phyloP scores from a whole-genome alignment of 2,113 vertebrate species.

The Tautogolabrus adspersus region DNA sequence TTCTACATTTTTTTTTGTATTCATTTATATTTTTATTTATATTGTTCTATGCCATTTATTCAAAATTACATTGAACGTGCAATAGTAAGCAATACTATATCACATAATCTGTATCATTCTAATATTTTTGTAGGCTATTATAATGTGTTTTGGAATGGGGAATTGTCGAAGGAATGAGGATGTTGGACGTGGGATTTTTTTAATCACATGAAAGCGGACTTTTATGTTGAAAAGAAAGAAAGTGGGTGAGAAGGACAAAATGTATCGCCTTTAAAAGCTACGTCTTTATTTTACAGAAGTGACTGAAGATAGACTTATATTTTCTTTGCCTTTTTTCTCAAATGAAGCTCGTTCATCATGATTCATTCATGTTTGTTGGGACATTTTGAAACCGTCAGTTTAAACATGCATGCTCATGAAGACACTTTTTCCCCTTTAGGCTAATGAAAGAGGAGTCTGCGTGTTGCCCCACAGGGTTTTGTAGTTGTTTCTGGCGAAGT shows the following conservation, averaged over 20 bases:
- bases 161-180: conserved; percentile 45
- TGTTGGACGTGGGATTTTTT: conserved; percentile 29
- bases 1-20: no score
- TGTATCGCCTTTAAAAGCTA: conserved; percentile 38
- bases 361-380: conserved; percentile 71
- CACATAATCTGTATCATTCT: no score
- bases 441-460: conserved; percentile 20
- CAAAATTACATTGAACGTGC: no score
- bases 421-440: conserved; percentile 18
- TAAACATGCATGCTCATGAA: conserved; percentile 74
- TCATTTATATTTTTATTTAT: no score
- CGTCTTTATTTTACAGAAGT: conserved; percentile 73
- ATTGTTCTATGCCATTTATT: no score
- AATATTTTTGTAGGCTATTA: no score
- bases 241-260: conserved; percentile 34
- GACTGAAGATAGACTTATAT: conserved; percentile 74
- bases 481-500: conserved; percentile 10
- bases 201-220: conserved; percentile 12
- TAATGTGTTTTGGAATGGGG: no score
- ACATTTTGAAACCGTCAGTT: conserved; percentile 60
- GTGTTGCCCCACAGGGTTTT: conserved; percentile 20
- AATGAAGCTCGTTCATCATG: conserved; percentile 68
- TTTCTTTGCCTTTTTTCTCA: conserved; percentile 48
- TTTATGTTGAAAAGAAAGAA: conserved; percentile 5
- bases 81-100: no score